Percentiles rank a stretch among this genome's conserved stretches.
Conservation (phyloP, 2,888 invertebrate genomes). For the Smittia sp. region DNA sequence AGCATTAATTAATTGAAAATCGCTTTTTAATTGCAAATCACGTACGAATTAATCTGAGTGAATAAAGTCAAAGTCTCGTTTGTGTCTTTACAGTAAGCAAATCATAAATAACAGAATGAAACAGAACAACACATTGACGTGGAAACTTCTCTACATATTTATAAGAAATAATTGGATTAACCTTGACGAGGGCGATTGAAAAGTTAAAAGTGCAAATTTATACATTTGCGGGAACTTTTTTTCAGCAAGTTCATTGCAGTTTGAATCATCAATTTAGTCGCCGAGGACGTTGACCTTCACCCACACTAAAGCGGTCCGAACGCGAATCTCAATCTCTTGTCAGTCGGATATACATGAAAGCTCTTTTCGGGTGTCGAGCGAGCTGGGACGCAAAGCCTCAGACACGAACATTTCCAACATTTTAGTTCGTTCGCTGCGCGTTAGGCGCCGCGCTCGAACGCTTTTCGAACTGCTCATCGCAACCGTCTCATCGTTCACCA, state of each 20-base stretch:
- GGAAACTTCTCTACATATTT: slow-evolving; percentile 6
- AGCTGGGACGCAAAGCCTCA: too few relatives aligned
- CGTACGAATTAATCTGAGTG: slow-evolving; percentile 20
- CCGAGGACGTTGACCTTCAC: background rate
- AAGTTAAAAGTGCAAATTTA: slow-evolving; percentile 11
- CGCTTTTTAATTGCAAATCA: background rate
- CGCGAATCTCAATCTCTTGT: background rate
- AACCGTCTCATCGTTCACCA: background rate
- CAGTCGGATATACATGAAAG: background rate
- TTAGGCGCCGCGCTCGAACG: background rate
- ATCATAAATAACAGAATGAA: slow-evolving; percentile 13
- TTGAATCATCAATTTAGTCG: background rate
- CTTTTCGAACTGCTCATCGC: too few relatives aligned
- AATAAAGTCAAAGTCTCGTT: background rate
- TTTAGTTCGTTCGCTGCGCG: background rate
- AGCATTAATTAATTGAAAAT: slow-evolving; percentile 3
- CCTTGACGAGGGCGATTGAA: slow-evolving; percentile 9
- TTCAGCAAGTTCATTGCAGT: slow-evolving; percentile 9
- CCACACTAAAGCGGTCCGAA: background rate
- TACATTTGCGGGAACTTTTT: background rate
- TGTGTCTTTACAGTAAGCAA: background rate
- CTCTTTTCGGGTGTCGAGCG: too few relatives aligned
- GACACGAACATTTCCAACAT: background rate
- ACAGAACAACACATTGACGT: background rate
- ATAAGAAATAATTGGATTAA: slow-evolving; percentile 7